A percentile compares a stretch with the other conserved stretches of the same genome.
phyloP scores from a whole-genome alignment of 2,113 vertebrate species.

The Galbula dea region DNA sequence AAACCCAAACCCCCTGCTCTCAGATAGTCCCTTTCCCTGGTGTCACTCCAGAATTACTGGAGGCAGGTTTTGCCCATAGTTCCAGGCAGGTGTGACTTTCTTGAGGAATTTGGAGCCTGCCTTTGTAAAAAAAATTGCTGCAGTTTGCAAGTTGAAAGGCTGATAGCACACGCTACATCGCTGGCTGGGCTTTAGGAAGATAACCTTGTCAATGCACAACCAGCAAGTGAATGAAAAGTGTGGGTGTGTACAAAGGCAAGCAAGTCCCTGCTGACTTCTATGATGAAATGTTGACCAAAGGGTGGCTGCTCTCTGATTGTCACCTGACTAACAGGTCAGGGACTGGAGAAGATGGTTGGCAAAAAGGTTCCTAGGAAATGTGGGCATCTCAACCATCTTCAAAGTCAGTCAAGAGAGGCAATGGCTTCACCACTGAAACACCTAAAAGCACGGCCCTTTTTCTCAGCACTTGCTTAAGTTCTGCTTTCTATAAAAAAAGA shows the following conservation, averaged over 20 bases:
- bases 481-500: neutral
- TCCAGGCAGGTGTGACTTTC: fast-evolving
- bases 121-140: neutral
- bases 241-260: neutral
- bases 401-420: neutral
- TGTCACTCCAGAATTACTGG: neutral
- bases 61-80: fast-evolving
- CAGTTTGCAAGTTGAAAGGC: neutral
- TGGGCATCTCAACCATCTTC: neutral
- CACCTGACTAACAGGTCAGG: neutral
- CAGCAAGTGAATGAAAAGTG: neutral
- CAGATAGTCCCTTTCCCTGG: neutral
- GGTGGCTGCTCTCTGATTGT: neutral
- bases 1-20: neutral
- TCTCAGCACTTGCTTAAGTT: fast-evolving
- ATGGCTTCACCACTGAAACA: neutral
- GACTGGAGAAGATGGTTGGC: fast-evolving
- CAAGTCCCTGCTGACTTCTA: neutral
- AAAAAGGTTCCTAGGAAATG: neutral
- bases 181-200: neutral
- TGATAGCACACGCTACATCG: fast-evolving
- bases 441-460: neutral
- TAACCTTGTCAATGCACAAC: neutral
- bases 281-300: neutral
- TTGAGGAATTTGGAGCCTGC: neutral